These are phyloP conservation scores for Labeo rohita DNA, from an alignment of 2,113 vertebrate species.

Conservation along the genomic window DNA sequence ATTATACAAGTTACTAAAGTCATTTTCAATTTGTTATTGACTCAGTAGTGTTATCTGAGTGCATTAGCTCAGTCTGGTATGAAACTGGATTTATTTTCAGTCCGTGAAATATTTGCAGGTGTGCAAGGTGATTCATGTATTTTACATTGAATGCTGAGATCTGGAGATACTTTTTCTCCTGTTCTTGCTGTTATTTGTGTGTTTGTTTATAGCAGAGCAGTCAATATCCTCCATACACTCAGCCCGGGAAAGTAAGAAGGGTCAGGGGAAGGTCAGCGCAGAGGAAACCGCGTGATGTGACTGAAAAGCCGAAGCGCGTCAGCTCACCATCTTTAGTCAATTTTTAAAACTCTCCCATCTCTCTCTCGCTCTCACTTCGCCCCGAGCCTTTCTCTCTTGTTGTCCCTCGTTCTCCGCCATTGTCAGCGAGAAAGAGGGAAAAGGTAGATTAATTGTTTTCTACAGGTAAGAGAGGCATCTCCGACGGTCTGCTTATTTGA, in stretches of 20 bases:
- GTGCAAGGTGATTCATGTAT: neutral
- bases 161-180: neutral
- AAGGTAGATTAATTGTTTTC: slow-evolving; percentile 73
- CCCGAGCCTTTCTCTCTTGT: slow-evolving; percentile 23
- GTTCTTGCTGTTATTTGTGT: neutral
- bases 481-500: slow-evolving; percentile 66
- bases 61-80: neutral
- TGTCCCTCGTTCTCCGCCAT: slow-evolving; percentile 33
- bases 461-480: slow-evolving; percentile 66
- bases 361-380: neutral
- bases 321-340: slow-evolving; percentile 4
- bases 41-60: neutral
- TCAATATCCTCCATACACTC: slow-evolving; percentile 9
- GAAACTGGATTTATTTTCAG: neutral
- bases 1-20: neutral
- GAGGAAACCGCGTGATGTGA: slow-evolving; percentile 43
- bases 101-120: neutral
- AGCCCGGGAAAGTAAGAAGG: slow-evolving; percentile 46
- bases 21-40: neutral
- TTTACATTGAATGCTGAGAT: neutral
- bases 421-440: slow-evolving; percentile 58
- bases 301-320: slow-evolving; percentile 50
- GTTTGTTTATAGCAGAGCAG: slow-evolving; percentile 26
- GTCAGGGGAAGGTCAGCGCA: slow-evolving; percentile 40
- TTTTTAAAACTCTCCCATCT: slow-evolving; percentile 32